Base-by-base conservation (phyloP, 23 tunicate species). In the Trididemnum clinides region DNA sequence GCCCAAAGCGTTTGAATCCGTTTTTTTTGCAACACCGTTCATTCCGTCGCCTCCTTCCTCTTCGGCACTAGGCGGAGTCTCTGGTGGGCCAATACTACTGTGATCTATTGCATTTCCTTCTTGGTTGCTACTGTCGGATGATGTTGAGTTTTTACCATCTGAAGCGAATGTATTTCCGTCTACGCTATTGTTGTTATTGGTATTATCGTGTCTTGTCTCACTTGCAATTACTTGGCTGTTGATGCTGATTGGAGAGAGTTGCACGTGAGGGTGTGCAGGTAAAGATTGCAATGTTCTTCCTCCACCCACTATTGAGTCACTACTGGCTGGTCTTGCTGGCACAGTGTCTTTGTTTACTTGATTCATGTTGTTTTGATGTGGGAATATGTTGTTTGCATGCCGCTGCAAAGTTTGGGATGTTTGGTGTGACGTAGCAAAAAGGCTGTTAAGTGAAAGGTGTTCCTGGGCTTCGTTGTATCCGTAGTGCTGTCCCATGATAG, bases 1-100 rank as follows among this genome's bases (percentile, higher is more conserved):
- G 6, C 84, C 84, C 0, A 82, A 35, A 7, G 34, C 58, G 19
- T 69, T 64, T 19, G 81, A 34, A 18, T 72, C 78, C 34, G 84
- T 72, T 65, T 92, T 87, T 28, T 74, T 76, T 1, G 51, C 87
- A 2, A 82, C 54, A 1, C 39, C 51, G 28, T 83, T 75, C 66
- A 77, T 89, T 39, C 96, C 90, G 57, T 91, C 96, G 50, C 96
- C 86, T 34, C 97, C 97, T 2, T 92, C 97, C 58, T 92, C 97
- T 64, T 92, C 97, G 7, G 91, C 83, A 21, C 92, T 88, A 2
- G 97, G 90, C 0, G 97, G 90, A 0, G 97, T 92, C 39, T 92
- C 97, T 10, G 97, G 86, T 2, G 28, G 87, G 21, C 72, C 91
- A 20, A 77, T 38, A 1, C 80, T 51, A 35, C 70, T 80, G 12